Evolutionary conservation across 2,888 invertebrate genomes (phyloP), one percentile per base, ranked within the genome.

Genomic region (Drosophila mayaguana): DNA sequence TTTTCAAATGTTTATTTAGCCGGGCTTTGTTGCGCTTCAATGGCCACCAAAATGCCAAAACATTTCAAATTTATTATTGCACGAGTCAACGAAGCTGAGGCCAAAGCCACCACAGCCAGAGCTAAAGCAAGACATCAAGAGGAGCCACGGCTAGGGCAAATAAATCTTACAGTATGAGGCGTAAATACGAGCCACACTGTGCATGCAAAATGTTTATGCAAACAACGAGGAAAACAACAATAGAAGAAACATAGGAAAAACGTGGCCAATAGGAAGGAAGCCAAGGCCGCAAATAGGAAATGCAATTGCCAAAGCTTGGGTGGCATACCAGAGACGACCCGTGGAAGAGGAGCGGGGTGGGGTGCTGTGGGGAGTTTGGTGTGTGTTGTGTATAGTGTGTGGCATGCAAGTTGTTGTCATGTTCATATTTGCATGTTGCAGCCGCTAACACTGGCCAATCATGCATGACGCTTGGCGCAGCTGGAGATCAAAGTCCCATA

Each of bases 201-300:
- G 72, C 64, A 25, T 51, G 53, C 32, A 50, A 64, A 78, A 82
- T 76, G 65, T 81, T 86, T 88, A 88, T 85, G 88, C 78, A 80
- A 88, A 80, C 63, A 68, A 50, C 62, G 45, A 54, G 34, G 40
- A 36, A 70, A 63, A 71, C 34, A 68, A 66, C 60, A 62, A 50
- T 42, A 61, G 43, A 43, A 43, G 11, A 20, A 20, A 16, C 6
- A n/a, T 11, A 32, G 11, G 28, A 45, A 46, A 65, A 63, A 38
- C 42, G 42, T 55, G 57, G 68, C 57, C 40, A 60, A 78, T 64
- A 85, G 88, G 83, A 76, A 76, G 88, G 57, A 76, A 81, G 74
- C 84, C 87, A 87, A 89, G 86, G 80, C 85, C 82, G 60, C 69
- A 83, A 83, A 65, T 80, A 88, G 78, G 87, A 86, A 88, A 72